Evolutionary conservation across 2,113 vertebrate species (phyloP), one percentile per base, ranked within the genome.

Genomic region (Todiramphus chloris): DNA sequence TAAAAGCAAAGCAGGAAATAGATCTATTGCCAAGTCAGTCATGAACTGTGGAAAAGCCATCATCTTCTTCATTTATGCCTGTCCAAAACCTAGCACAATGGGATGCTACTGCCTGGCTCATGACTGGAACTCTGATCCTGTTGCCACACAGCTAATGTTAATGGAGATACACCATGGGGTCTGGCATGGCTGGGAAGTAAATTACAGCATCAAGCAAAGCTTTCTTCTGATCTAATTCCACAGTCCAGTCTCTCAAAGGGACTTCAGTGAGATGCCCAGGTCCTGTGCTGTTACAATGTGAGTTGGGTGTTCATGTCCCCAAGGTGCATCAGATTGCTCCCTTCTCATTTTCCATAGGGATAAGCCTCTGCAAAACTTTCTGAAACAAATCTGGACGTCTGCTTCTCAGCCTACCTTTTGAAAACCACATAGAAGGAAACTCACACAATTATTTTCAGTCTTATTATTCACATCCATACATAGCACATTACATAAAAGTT

Each of bases 311-410:
- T 66, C 46, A 3, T 9, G 6, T 43, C 18, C 25, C 21, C 2
- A 0, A 4, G 24, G 21, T 16, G 25, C 30, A 28, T n/a, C 23
- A 4, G 6, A n/a, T 33, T 13, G 15, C 44, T 80, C 27, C 31
- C 39, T 27, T 18, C 28, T 46, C 0, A 0, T 10, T 62, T 74
- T 67, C 58, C 58, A 51, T 1, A 35, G 33, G 11, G 20, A 64
- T 64, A 31, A 23, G 70, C 33, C 37, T 83, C 16, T 62, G n/a
- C 20, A 53, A 82, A 88, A 43, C 58, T 28, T 43, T 7, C 43
- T 70, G 68, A 44, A 77, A 76, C 12, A 27, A 77, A 73, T 19
- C 5, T 27, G 21, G 10, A 41, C 33, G 17, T 55, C 21, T 92
- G 31, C 51, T 79, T 85, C 30, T 37, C 67, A 59, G n/a, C 17